phyloP scores from a whole-genome alignment of 2,888 invertebrate species.

The Xylota sylvarum region DNA sequence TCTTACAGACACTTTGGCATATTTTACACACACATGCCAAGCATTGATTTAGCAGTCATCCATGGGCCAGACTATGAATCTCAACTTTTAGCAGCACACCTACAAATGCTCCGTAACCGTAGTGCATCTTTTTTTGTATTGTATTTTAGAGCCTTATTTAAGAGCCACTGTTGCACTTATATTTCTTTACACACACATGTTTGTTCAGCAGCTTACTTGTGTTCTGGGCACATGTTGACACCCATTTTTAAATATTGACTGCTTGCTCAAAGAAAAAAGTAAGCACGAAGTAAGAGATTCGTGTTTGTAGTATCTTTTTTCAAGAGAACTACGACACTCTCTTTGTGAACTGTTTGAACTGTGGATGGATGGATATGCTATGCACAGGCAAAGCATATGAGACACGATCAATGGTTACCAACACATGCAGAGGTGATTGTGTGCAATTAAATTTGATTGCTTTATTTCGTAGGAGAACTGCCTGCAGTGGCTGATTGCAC shows the following conservation, averaged over 20 bases:
- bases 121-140: conserved; percentile 44
- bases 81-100: conserved; percentile 38
- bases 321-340: background rate
- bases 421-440: conserved; percentile 48
- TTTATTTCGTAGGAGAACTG: conserved; percentile 60
- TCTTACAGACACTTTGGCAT: conserved; percentile 34
- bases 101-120: conserved; percentile 29
- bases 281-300: background rate
- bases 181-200: conserved; percentile 38
- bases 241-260: conserved; percentile 60
- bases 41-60: background rate
- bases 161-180: conserved; percentile 57
- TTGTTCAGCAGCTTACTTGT: conserved; percentile 53
- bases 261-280: background rate
- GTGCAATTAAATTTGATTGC: conserved; percentile 69
- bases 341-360: background rate
- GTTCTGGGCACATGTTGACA: conserved; percentile 66
- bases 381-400: background rate
- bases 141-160: conserved; percentile 43
- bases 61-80: conserved; percentile 9
- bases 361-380: background rate
- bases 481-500: conserved; percentile 39
- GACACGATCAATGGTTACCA: conserved; percentile 32
- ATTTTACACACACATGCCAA: conserved; percentile 39
- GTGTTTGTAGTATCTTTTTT: background rate